These are phyloP conservation scores for Leucopsar rothschildi DNA, from an alignment of 2,113 vertebrate genomes.

Conservation along the genomic window DNA sequence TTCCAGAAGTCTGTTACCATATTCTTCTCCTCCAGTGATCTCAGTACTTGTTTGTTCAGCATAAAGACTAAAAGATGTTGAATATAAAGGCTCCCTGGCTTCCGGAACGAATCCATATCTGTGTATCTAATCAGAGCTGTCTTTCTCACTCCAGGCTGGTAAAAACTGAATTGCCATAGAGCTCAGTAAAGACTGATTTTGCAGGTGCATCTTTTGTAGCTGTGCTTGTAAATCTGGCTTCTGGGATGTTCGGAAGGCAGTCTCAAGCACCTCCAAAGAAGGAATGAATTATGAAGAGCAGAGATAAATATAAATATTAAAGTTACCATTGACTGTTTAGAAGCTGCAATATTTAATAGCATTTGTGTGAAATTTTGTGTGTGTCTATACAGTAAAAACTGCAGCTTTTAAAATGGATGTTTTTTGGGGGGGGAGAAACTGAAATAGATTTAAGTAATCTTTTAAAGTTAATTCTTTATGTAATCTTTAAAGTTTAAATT, in stretches of 20 bases:
- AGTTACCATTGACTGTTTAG: not conserved
- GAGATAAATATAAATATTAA: not conserved
- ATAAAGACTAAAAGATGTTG: not conserved
- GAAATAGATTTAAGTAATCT: not conserved
- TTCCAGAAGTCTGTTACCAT: not conserved
- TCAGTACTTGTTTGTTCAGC: constrained; percentile 9
- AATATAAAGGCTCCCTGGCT: not conserved
- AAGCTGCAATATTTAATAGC: not conserved
- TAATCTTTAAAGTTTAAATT: not conserved
- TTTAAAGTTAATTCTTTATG: not conserved
- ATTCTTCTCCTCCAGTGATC: not conserved
- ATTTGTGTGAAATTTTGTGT: not conserved
- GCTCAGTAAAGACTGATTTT: not conserved
- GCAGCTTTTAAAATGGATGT: not conserved
- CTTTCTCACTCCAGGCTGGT: not conserved
- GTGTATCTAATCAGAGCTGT: not conserved
- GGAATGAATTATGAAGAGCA: not conserved
- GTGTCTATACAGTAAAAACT: not conserved
- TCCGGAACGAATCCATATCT: not conserved
- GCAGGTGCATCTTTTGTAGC: not conserved
- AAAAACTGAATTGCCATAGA: not conserved
- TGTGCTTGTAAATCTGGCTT: not conserved
- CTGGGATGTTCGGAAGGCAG: not conserved
- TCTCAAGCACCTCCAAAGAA: not conserved
- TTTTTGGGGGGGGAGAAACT: not conserved